Evolutionary conservation across 1,140 invertebrate genomes (phyloP).

Genomic region (Heliconius nattereri): DNA sequence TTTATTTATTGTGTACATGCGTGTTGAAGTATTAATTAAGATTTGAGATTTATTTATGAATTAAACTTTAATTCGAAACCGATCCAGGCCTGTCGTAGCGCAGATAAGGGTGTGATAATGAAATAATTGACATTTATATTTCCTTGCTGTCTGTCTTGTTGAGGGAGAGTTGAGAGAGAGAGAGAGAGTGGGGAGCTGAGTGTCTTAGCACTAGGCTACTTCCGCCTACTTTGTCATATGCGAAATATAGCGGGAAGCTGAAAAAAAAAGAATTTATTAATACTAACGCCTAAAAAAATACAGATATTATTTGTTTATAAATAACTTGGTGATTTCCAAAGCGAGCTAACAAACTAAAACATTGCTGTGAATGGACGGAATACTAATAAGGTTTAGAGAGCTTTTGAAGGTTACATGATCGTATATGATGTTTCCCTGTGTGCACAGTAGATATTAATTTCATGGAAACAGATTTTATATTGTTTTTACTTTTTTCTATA

Average conservation of each 20-base stretch:
- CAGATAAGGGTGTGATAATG: too few species aligned
- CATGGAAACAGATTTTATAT: not conserved
- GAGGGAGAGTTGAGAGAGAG: too few species aligned
- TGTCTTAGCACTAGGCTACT: too few species aligned
- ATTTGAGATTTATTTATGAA: too few species aligned
- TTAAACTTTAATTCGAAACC: too few species aligned
- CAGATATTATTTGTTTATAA: not conserved
- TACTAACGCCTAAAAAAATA: not conserved
- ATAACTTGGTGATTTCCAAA: slow-evolving; percentile 13
- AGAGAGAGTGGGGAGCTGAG: too few species aligned
- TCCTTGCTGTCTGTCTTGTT: too few species aligned
- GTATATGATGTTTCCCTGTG: not conserved
- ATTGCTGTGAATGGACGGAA: slow-evolving; percentile 27
- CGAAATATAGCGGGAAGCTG: too few species aligned
- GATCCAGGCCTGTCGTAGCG: too few species aligned
- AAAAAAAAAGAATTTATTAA: not conserved
- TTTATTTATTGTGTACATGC: not conserved
- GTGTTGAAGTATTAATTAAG: not conserved
- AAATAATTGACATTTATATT: too few species aligned
- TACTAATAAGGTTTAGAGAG: slow-evolving; percentile 35
- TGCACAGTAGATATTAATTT: not conserved
- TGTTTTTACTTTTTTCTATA: not conserved
- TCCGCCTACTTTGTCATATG: too few species aligned
- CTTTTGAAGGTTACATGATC: slow-evolving; percentile 20
- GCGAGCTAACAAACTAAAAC: slow-evolving; percentile 22